Evolutionary conservation across 2,888 invertebrate species (phyloP).

Genomic region (Heteromyza rotundicornis): DNA sequence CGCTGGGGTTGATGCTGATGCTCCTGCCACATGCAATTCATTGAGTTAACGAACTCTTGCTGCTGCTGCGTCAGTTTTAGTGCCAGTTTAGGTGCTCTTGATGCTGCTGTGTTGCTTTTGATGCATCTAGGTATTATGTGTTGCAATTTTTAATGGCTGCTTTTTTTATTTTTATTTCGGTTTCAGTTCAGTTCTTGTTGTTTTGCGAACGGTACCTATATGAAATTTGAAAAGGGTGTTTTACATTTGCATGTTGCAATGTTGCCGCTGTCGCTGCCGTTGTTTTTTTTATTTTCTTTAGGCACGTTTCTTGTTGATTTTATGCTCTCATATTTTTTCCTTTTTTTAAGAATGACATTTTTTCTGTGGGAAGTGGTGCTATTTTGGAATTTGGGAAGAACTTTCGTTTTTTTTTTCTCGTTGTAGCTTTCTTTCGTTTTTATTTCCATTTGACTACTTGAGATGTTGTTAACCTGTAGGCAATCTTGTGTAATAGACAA

Average conservation of each 20-base stretch:
- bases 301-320: constrained; percentile 5
- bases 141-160: constrained; percentile 40
- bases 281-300: constrained; percentile 35
- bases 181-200: too few relatives aligned
- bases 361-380: too few relatives aligned
- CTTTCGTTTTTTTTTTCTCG: constrained; percentile 53
- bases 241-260: constrained; percentile 34
- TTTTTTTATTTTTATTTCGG: constrained; percentile 26
- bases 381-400: constrained; percentile 54
- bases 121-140: constrained; percentile 36
- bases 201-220: too few relatives aligned
- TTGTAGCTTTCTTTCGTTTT: not conserved
- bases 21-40: constrained; percentile 33
- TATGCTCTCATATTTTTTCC: constrained; percentile 6
- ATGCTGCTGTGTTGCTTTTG: not conserved
- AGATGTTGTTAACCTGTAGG: constrained; percentile 57
- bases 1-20: constrained; percentile 21
- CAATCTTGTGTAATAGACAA: constrained; percentile 29
- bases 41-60: constrained; percentile 53
- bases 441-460: constrained; percentile 47
- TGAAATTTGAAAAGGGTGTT: constrained; percentile 11
- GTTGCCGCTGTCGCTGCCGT: too few relatives aligned
- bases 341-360: constrained; percentile 33
- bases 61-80: constrained; percentile 27
- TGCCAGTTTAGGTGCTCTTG: constrained; percentile 11